Evolutionary conservation across 2,888 invertebrate species (phyloP), one percentile per base, ranked within the genome.

Genomic region (Athetis lepigone): DNA sequence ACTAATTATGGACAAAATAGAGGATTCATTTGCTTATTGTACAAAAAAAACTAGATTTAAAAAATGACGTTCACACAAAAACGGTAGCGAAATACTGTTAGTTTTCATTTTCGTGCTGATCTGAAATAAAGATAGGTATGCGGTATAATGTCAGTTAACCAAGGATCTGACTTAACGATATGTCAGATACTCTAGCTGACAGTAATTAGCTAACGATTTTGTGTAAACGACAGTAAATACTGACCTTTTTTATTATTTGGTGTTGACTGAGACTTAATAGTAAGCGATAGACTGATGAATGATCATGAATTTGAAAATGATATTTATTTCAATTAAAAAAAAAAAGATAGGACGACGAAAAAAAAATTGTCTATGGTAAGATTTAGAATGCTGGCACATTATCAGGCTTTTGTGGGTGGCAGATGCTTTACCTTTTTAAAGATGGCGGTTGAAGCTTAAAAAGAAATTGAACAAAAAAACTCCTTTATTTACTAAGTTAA

Each of bases 191-290:
- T 3, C 29, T 33, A 11, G 13, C n/a, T 33, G 11, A 4, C 13
- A 33, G 13, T 33, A 33, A 13, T 11, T 7, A 0, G 33, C 33
- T 4, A 33, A 9, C 3, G 13, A 3, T 4, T 33, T 13, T 33
- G 33, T 33, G 1, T 33, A 13, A 33, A 13, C 0, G 33, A 13
- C 33, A 4, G 4, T 13, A 8, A n/a, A 27, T n/a, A 23, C 23
- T 50, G 39, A 43, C 13, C 21, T 54, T 68, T 47, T 55, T 51
- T 13, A 40, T 58, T 43, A 43, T 66, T 45, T 61, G 46, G 47
- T 59, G 51, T 72, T 61, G 66, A 77, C 58, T 79, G 77, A 76
- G 77, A 77, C 80, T 79, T 79, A 79, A 71, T 59, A 54, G 70
- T 63, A 72, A 75, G 76, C 51, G 57, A 72, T 72, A 72, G 72